Evolutionary conservation across 1,140 invertebrate species (phyloP).

Genomic region (Helicorthomorpha holstii): DNA sequence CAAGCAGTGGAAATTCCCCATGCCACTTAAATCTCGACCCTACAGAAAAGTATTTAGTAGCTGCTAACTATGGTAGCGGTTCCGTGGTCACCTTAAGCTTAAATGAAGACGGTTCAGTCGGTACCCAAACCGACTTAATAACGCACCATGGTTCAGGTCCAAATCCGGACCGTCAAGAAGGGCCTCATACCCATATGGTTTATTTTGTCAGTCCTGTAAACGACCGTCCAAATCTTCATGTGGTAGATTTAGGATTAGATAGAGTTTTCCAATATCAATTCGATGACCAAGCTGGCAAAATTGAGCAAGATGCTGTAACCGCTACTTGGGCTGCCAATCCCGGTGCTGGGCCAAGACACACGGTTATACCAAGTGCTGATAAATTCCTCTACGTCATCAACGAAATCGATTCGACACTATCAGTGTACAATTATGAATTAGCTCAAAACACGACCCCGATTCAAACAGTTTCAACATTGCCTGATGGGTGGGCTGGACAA

Average conservation of each 20-base stretch:
- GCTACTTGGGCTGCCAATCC: background rate
- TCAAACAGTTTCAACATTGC: background rate
- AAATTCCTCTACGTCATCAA: background rate
- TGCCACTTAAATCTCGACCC: background rate
- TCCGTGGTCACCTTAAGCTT: background rate
- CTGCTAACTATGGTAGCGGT: background rate
- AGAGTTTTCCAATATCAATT: background rate
- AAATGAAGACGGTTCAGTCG: background rate
- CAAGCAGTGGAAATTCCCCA: background rate
- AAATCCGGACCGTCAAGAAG: background rate
- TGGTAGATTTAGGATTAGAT: background rate
- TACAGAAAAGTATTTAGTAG: background rate
- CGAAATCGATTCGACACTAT: background rate
- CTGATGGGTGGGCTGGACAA: background rate
- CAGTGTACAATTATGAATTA: background rate
- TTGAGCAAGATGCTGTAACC: background rate
- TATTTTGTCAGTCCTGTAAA: background rate
- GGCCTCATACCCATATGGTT: background rate
- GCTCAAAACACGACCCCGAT: background rate
- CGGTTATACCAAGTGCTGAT: background rate
- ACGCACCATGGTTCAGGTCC: background rate
- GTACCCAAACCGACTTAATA: background rate
- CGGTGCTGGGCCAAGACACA: background rate
- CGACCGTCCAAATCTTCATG: background rate
- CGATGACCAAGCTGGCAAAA: background rate